A percentile compares a stretch with the other conserved stretches of the same genome.
Evolutionary conservation across 2,113 vertebrate genomes (phyloP).

Genomic region (Balaenoptera acutorostrata): DNA sequence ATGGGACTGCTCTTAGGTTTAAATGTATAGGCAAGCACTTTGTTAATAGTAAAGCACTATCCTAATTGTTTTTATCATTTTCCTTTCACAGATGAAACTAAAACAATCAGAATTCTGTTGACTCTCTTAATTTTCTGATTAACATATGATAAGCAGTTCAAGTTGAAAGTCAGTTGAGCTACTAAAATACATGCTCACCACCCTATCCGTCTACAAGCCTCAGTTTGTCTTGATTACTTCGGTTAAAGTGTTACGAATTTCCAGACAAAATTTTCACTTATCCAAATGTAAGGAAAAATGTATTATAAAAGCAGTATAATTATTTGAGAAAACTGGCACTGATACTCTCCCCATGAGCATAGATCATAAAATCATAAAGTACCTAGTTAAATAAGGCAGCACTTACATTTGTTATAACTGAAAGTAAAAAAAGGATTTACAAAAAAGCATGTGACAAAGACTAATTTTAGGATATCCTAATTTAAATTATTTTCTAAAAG

Average conservation of each 20-base stretch:
- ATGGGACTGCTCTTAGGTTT: background rate
- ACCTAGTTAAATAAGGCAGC: background rate
- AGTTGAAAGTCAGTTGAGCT: background rate
- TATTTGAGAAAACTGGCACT: conserved; percentile 10
- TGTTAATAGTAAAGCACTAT: background rate
- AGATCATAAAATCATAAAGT: background rate
- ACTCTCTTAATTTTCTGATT: conserved; percentile 25
- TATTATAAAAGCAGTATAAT: background rate
- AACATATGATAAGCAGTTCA: background rate
- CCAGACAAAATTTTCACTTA: background rate
- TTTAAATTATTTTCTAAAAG: conserved; percentile 19
- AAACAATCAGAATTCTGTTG: background rate
- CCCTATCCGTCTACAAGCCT: background rate
- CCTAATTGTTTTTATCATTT: background rate
- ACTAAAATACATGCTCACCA: background rate
- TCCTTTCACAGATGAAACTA: conserved; percentile 2
- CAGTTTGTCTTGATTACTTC: conserved; percentile 7
- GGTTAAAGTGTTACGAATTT: background rate
- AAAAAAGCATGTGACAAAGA: conserved; percentile 28
- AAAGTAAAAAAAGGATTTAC: conserved; percentile 19
- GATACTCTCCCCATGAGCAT: background rate
- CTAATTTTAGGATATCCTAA: conserved; percentile 13
- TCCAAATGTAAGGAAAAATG: conserved; percentile 5
- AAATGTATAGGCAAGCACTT: background rate
- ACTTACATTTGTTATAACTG: background rate